Percentiles rank a stretch among this genome's conserved stretches.
phyloP scores from a whole-genome alignment of 1,140 invertebrate genomes.

The Chionoecetes opilio region DNA sequence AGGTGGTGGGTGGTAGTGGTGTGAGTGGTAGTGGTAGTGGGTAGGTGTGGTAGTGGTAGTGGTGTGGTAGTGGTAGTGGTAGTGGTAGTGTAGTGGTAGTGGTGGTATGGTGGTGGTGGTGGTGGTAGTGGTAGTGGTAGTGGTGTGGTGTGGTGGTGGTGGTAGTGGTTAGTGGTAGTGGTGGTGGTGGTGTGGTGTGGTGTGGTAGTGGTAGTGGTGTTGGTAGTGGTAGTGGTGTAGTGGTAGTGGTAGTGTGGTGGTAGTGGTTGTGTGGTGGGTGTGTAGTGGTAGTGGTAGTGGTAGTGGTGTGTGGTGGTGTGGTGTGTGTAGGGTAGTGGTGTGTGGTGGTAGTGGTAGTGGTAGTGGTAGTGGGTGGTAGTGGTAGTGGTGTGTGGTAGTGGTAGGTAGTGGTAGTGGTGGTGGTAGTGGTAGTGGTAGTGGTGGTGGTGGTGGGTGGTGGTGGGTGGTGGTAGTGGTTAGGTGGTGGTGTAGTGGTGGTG shows the following conservation, averaged over 20 bases:
- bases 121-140: not conserved
- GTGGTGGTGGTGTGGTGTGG: not conserved
- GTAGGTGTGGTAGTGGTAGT: no score
- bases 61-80: no score
- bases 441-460: not conserved
- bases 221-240: not conserved
- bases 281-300: not conserved
- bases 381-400: not conserved
- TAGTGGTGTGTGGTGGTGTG: not conserved
- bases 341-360: not conserved
- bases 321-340: not conserved
- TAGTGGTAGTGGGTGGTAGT: not conserved
- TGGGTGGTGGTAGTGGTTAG: not conserved
- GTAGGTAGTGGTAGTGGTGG: not conserved
- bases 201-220: not conserved
- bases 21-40: no score
- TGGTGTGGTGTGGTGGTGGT: conserved; percentile 27
- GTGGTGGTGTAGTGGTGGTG: not conserved
- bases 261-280: not conserved
- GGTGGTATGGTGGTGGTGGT: not conserved
- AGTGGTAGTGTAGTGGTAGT: no score
- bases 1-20: no score
- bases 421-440: not conserved
- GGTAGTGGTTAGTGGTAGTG: conserved; percentile 29
- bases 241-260: not conserved